Percentiles rank a stretch among this genome's conserved stretches.
Conservation (phyloP, 2,113 vertebrate species). For the Tylochromis polylepis region DNA sequence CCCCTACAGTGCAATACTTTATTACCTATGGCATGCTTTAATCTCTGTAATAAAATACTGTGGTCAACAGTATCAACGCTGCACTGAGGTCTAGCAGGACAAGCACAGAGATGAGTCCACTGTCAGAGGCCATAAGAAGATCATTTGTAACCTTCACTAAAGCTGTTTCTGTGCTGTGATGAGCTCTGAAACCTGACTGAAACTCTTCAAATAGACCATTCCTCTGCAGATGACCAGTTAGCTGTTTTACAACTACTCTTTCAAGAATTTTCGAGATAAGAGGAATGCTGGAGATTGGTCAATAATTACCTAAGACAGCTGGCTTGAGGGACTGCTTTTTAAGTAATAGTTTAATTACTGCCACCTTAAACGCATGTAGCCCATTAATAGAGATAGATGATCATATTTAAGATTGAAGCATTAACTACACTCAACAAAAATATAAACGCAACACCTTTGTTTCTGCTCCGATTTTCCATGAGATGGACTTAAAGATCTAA, state of each 20-base stretch:
- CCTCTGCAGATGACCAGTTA: neutral
- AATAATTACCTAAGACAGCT: accelerated
- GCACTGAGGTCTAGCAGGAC: neutral
- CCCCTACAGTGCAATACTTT: accelerated
- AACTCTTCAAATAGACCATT: neutral
- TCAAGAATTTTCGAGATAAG: neutral
- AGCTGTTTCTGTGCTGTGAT: neutral
- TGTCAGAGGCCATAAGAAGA: neutral
- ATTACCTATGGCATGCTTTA: neutral
- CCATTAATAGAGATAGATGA: neutral
- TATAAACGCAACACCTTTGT: too few relatives aligned
- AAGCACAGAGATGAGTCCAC: neutral
- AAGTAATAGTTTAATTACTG: neutral
- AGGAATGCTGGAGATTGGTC: neutral
- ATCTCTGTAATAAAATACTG: neutral
- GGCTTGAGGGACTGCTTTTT: accelerated
- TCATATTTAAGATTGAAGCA: neutral
- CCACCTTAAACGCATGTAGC: neutral
- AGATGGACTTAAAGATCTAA: too few relatives aligned
- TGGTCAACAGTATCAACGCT: neutral
- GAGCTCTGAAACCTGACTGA: neutral
- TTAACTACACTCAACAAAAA: too few relatives aligned
- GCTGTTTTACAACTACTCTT: neutral
- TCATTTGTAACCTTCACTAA: neutral
- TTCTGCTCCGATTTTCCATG: too few relatives aligned